phyloP scores from a whole-genome alignment of 2,797 vertebrate species.

The Buceros bicornis region DNA sequence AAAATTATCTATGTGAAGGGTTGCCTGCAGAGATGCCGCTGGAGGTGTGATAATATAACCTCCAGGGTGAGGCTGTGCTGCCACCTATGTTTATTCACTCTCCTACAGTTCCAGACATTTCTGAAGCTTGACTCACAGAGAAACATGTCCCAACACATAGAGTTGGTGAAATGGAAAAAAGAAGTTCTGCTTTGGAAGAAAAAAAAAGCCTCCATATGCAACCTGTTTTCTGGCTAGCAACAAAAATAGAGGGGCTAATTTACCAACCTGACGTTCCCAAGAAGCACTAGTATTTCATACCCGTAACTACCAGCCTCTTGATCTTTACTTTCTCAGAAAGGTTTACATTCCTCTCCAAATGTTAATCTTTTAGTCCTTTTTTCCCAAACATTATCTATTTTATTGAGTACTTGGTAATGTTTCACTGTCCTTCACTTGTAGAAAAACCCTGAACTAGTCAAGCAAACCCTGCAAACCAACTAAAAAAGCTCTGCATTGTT shows the following conservation, averaged over 20 bases:
- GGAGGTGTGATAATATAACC: background rate
- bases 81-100: background rate
- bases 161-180: background rate
- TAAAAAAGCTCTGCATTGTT: background rate
- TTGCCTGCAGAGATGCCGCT: background rate
- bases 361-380: background rate
- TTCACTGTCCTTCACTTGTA: background rate
- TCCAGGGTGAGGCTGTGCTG: background rate
- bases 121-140: background rate
- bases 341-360: background rate
- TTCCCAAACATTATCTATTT: background rate
- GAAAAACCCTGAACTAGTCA: background rate
- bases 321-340: background rate
- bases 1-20: background rate
- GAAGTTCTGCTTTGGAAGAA: background rate
- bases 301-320: background rate
- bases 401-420: background rate
- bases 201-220: background rate
- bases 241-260: background rate
- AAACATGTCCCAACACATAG: background rate
- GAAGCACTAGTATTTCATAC: background rate
- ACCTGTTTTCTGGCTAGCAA: background rate
- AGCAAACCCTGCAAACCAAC: background rate
- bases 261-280: background rate
- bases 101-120: background rate